Base-by-base conservation (phyloP, 2,797 vertebrate species). In the Galago senegalensis region DNA sequence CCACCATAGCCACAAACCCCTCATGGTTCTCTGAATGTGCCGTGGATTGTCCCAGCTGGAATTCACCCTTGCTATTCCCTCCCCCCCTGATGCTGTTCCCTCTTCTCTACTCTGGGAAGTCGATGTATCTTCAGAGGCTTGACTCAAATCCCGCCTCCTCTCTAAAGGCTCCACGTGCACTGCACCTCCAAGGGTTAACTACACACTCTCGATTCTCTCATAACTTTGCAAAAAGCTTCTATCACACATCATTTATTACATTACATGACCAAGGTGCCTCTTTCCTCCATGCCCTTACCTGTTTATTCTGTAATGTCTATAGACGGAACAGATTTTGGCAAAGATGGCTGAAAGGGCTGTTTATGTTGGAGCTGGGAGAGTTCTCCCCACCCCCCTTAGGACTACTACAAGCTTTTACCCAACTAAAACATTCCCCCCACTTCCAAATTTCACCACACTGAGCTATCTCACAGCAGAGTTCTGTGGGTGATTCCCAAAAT, bases 21-120 rank as follows among this genome's bases (percentile, higher is more conserved):
- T 43, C 43, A 0, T 0, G 3, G 4, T 23, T 40, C 73, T 77
- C 61, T 34, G 65, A 63, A 17, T 0, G 14, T 2, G 7, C 70
- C n/a, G 2, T 0, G 21, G 27, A 27, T n/a, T 8, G 7, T 29
- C 34, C 31, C 16, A 0, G 3, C 31, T 3, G 25, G 1, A 7
- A 53, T 58, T 7, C 2, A 0, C 20, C 10, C n/a, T 40, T 58
- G 37, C 70, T 5, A 49, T 13, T 61, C 23, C 49, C 65, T 21
- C 8, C 21, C 16, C 27, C 82, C 46, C 4, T n/a, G 20, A 63
- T 1, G 31, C 60, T n/a, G 17, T 20, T 61, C 79, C 40, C 25
- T 63, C 56, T 31, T 25, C 77, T 87, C 65, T 56, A 11, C 10
- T 58, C 10, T 1, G 0, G 4, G 31, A 61, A 58, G n/a, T 10